Conservation (phyloP, 2,113 vertebrate species). For the Cairina moschata region DNA sequence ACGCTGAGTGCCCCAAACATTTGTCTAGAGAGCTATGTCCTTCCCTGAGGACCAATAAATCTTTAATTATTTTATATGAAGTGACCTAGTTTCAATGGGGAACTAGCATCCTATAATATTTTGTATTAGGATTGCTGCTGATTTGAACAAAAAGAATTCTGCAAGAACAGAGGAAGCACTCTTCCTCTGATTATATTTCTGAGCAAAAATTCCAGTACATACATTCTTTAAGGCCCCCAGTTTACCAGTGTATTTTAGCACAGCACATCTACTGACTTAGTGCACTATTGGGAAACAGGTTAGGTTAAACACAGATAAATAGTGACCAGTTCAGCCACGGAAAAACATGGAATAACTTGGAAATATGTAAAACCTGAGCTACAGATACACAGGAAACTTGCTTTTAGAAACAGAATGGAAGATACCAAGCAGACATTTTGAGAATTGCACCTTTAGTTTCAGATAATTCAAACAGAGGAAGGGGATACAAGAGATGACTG, state of each 20-base stretch:
- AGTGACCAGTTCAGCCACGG: neutral
- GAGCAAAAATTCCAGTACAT: neutral
- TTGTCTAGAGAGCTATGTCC: neutral
- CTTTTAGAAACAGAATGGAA: neutral
- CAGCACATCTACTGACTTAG: neutral
- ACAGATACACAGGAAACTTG: rapidly evolving
- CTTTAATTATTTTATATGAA: slow-evolving; percentile 60
- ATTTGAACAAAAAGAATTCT: neutral
- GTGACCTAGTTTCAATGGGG: slow-evolving; percentile 44
- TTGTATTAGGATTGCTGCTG: neutral
- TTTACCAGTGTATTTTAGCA: neutral
- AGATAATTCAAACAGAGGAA: neutral
- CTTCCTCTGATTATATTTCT: neutral
- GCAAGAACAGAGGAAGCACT: neutral
- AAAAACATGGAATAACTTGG: neutral
- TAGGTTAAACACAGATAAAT: neutral
- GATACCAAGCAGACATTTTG: neutral
- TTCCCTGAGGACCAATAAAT: slow-evolving; percentile 49
- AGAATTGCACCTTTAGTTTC: neutral
- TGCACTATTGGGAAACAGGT: neutral
- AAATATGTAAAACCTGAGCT: neutral
- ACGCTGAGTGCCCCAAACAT: neutral
- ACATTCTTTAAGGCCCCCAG: neutral
- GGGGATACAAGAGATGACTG: neutral
- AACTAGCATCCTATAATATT: neutral